Evolutionary conservation across 2,797 vertebrate species (phyloP), one percentile per base, ranked within the genome.

Genomic region (Spinibarbus caldwelli): DNA sequence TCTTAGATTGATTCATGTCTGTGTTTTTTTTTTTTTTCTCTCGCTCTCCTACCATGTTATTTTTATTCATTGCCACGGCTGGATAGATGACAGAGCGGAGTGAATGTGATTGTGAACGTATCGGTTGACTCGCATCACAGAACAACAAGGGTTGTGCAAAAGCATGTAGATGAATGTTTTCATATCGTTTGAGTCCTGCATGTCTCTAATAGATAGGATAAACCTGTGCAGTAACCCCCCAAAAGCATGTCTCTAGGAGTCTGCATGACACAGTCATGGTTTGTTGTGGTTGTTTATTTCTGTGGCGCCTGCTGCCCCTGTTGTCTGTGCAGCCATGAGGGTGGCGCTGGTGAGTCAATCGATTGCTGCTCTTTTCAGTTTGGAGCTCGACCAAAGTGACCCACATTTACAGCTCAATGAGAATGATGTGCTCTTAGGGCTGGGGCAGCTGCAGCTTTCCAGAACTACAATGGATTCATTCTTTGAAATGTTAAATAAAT

Each of bases 1-100:
- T 85, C 62, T 84, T 80, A 84, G 70, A 89, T 84, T 45, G 85
- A 87, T 82, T 89, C 85, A 84, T 82, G 59, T 71, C 81, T 78
- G 8, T 23, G 23, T 54, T n/a, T 23, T 54, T 54, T 54, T 21
- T 52, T 84, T 80, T 80, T 77, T 71, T 49, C 36, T 70, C 19
- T 54, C 1, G 5, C 52, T 73, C 6, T 8, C 23, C 43, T 38
- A 21, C 15, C 23, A 23, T 23, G 38, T 78, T 82, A 66, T 45
- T 80, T 86, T 59, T 36, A 34, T 41, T 59, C 45, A 9, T 59
- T 31, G 47, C 19, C n/a, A 62, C 17, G 19, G 31, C 31, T 73
- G 70, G 80, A 81, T 73, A n/a, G 49, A 84, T 86, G 80, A 77
- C 43, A 5, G 43, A 67, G 52, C 26, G 26, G 36, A 80, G 57